Evolutionary conservation across 2,797 vertebrate species (phyloP), one percentile per base, ranked within the genome.

Genomic region (Forpus xanthops): DNA sequence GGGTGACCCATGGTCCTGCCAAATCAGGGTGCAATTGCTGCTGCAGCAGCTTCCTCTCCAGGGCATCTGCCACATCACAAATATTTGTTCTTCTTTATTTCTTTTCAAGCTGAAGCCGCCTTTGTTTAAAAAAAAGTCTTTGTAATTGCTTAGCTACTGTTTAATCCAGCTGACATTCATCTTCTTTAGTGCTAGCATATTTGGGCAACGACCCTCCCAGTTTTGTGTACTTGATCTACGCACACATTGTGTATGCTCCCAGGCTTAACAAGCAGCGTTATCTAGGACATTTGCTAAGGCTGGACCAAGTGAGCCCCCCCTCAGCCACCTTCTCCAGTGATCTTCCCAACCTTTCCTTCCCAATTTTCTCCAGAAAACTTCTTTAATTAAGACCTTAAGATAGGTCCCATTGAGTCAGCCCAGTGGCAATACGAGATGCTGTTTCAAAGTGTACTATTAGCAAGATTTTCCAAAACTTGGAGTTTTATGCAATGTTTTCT

Each of bases 1-100:
- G 30, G 9, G 23, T 70, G 41, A 76, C 64, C 58, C 31, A 6
- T 8, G 15, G 25, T 35, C 28, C 5, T 33, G 41, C 31, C 53
- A 84, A 66, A n/a, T 7, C 12, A 66, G n/a, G 5, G 16, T 42
- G 28, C 0, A 0, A 31, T 25, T 58, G 18, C 7, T 45, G 12
- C 50, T 39, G 16, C 41, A 66, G 37, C 5, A 5, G 5, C 49
- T 80, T 93, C 30, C 13, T 53, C 52, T 53, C 49, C 1, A 1
- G 9, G 6, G 10, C 60, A 9, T 67, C 53, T 53, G 14, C 31
- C 28, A 39, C 16, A 72, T n/a, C 33, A 75, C 21, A 53, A 45
- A 27, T 58, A 3, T 8, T 88, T 81, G 13, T 25, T 74, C 44
- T 82, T 35, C 23, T 52, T 47, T 60, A 44, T 39, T 89, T 87